Evolutionary conservation across 2,113 vertebrate species (phyloP), one percentile per base, ranked within the genome.

Genomic region (Girardinichthys multiradiatus): DNA sequence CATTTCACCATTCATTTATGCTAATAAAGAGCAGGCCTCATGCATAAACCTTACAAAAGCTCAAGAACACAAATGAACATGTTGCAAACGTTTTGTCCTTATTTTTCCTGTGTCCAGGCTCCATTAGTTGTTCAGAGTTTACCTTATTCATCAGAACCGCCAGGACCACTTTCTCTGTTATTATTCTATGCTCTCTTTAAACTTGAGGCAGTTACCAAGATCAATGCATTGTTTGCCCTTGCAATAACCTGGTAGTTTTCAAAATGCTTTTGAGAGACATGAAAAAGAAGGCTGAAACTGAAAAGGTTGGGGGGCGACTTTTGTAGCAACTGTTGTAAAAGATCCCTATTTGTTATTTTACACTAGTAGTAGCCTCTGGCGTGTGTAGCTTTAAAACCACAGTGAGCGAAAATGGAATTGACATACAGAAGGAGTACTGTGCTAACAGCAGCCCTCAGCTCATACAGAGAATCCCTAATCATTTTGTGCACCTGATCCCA

Each of bases 1-100:
- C n/a, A n/a, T n/a, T n/a, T n/a, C n/a, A n/a, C n/a, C n/a, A n/a
- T n/a, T 74, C 59, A 65, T 75, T 79, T 70, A 82, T 77, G 63
- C 62, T 77, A 81, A 85, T 83, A 37, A 61, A 84, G 83, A 70
- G 80, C 83, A 75, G 65, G 85, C 75, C 42, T 45, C 42, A 4
- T 19, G 42, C 42, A 19, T 7, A 19, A 45, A 45, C 5, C 19
- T 45, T 1, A 27, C 26, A 33, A 45, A n/a, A 64, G 28, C 73
- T 70, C 21, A 58, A 77, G 66, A 70, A 79, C 74, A 70, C 68
- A 64, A 51, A 83, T 75, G 72, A 85, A 83, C 69, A 74, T 64
- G 72, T 79, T 79, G 75, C 59, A n/a, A 77, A 57, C 48, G 68
- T 17, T 79, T 70, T 66, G 66, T 64, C 24, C 19, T 57, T 68